Evolutionary conservation across 1,140 invertebrate genomes (phyloP), one percentile per base, ranked within the genome.

Genomic region (Anastrepha obliqua): DNA sequence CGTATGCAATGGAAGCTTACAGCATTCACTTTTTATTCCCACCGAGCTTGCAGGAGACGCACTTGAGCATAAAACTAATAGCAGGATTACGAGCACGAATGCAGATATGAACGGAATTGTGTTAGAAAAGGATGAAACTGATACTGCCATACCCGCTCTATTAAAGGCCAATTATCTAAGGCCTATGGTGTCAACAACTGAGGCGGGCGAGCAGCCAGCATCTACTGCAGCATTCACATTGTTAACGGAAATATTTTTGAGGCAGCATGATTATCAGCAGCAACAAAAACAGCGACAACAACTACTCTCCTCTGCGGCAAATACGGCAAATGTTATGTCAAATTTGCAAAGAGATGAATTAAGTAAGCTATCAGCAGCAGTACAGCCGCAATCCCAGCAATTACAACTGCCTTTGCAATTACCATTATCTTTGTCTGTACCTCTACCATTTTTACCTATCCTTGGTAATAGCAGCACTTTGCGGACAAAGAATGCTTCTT

Each of bases 191-290:
- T 15, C 39, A 42, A 47, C 67, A 15, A n/a, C 42, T 5, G 67
- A 74, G 42, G 11, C 42, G 9, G 7, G 13, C 13, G 44, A 74
- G 44, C 67, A 74, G 42, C 29, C 29, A n/a, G 67, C n/a, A n/a
- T 44, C 67, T 17, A 47, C 6, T 42, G 42, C 67, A 3, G 42
- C 67, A 47, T 17, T 74, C n/a, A 74, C 39, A 17, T 74, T 47
- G 42, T 6, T 74, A 17, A 47, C 67, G 5, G 67, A 74, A 74
- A 74, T 74, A 74, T 11, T 74, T 47, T 74, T 74, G 67, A 29
- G 42, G 9, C 67, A 74, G 11, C 39, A 74, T 11, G 42, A 74
- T 42, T 44, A 47, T 74, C 39, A 74, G 17, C 11, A n/a, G 15
- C 65, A 67, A 11, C 29, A 42, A 64, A 15, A 60, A 64, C 62